These are phyloP conservation scores for Lydus trimaculatus DNA, from an alignment of 2,888 invertebrate species.

Conservation along the genomic window DNA sequence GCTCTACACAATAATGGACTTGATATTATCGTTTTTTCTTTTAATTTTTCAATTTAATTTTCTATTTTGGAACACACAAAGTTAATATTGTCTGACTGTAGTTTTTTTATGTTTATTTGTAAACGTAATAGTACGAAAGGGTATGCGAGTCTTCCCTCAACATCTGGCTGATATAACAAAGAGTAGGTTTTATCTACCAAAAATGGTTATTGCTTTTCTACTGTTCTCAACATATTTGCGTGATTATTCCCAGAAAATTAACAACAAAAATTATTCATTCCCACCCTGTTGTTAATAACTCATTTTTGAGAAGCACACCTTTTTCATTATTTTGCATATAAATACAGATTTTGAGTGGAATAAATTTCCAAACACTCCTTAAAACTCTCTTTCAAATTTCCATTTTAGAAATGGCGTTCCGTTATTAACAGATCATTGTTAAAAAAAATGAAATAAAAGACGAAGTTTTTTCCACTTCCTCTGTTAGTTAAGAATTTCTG, in stretches of 20 bases:
- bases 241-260: background rate
- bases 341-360: background rate
- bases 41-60: background rate
- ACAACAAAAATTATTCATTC: background rate
- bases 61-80: no score
- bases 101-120: background rate
- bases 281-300: background rate
- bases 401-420: background rate
- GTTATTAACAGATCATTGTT: background rate
- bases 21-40: background rate
- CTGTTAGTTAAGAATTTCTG: background rate
- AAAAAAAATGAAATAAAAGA: background rate
- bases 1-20: conserved; percentile 1
- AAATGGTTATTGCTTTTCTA: no score
- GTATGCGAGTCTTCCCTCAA: background rate
- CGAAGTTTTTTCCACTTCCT: background rate
- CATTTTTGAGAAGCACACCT: background rate
- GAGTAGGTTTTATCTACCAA: no score
- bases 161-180: background rate
- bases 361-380: background rate
- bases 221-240: no score
- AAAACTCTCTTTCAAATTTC: background rate
- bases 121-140: no score
- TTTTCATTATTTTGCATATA: background rate
- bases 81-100: no score